Conservation (phyloP, 2,113 vertebrate genomes). For the Morone chrysops region DNA sequence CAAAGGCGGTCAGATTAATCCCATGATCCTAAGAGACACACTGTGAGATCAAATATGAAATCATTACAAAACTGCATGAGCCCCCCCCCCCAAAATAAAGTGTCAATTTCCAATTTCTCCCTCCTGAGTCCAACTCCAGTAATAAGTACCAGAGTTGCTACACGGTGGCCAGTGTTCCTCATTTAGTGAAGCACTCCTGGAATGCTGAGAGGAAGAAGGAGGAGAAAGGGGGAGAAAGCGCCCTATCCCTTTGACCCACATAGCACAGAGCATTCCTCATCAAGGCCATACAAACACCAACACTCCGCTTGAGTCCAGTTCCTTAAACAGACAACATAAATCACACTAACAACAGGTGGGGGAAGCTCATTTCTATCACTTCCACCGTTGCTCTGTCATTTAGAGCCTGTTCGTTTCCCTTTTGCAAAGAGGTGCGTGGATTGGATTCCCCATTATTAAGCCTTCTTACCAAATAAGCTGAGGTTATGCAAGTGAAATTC, state of each 20-base stretch:
- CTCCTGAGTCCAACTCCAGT: slow-evolving; percentile 40
- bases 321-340: slow-evolving; percentile 71
- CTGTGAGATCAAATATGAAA: not conserved
- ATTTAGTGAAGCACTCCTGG: slow-evolving; percentile 78
- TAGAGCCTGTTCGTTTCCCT: slow-evolving; percentile 38
- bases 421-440: slow-evolving; percentile 31
- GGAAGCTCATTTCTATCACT: slow-evolving; percentile 53
- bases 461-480: slow-evolving; percentile 63
- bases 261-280: slow-evolving; percentile 78
- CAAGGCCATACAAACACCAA: slow-evolving; percentile 78
- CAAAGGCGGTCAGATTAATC: not conserved
- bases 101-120: not conserved
- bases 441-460: slow-evolving; percentile 67
- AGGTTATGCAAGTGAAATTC: slow-evolving; percentile 79
- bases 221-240: slow-evolving; percentile 62
- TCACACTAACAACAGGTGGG: slow-evolving; percentile 71
- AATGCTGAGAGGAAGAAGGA: slow-evolving; percentile 75
- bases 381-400: slow-evolving; percentile 55
- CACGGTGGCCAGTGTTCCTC: slow-evolving; percentile 69
- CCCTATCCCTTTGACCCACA: slow-evolving; percentile 83
- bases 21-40: not conserved
- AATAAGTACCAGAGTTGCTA: slow-evolving; percentile 65
- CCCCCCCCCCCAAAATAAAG: not conserved
- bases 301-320: slow-evolving; percentile 60
- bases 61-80: slow-evolving; percentile 4